A percentile compares a stretch with the other conserved stretches of the same genome.
Evolutionary conservation across 2,797 vertebrate genomes (phyloP).

Genomic region (Poecilia picta): DNA sequence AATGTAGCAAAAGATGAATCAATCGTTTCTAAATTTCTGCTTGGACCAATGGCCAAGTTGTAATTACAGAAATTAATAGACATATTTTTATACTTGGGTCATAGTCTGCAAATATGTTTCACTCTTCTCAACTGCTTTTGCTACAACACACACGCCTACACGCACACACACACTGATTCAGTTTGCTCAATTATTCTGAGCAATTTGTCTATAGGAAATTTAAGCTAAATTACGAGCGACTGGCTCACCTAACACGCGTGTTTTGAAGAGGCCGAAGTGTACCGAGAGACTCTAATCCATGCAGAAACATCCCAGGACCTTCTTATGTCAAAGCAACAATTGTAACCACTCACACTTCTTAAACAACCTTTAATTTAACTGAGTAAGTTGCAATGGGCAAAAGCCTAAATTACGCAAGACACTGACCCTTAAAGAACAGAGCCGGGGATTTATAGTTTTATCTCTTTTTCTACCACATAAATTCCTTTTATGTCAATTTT

Average conservation of each 20-base stretch:
- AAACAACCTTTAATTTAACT: not conserved
- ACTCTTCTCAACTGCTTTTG: not conserved
- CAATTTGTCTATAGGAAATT: not conserved
- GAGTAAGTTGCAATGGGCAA: not conserved
- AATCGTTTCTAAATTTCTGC: not conserved
- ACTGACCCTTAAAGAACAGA: not conserved
- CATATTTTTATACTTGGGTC: not conserved
- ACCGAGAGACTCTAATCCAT: not conserved
- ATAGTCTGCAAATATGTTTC: not conserved
- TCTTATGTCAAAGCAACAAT: not conserved
- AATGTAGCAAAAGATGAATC: not conserved
- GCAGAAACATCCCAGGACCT: not conserved
- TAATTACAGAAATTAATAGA: not conserved
- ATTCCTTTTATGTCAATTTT: not conserved
- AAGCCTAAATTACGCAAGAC: not conserved
- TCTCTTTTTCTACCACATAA: not conserved
- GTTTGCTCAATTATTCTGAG: not conserved
- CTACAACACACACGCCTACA: not conserved
- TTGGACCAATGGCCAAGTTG: not conserved
- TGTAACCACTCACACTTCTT: not conserved
- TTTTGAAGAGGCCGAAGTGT: not conserved
- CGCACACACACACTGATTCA: not conserved
- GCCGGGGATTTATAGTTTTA: not conserved
- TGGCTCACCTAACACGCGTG: not conserved
- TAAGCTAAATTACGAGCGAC: not conserved